Percentiles rank a stretch among this genome's conserved stretches.
Evolutionary conservation across 2,113 vertebrate genomes (phyloP).

Genomic region (Upupa epops): DNA sequence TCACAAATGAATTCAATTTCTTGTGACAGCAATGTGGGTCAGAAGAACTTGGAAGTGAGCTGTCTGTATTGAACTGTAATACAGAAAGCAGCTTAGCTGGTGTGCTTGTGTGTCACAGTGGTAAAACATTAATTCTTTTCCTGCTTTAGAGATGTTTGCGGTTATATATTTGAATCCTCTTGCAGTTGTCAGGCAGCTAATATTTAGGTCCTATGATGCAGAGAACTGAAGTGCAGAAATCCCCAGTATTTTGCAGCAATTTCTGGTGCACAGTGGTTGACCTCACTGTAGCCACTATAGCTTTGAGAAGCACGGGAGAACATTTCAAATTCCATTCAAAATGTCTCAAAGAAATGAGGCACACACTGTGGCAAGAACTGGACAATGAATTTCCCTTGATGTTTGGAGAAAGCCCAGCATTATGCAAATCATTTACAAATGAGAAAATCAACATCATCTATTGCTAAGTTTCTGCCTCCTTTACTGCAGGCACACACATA

Average conservation of each 20-base stretch:
- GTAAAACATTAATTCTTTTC: background rate
- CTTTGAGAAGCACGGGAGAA: background rate
- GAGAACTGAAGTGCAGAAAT: background rate
- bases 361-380: background rate
- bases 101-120: background rate
- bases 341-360: background rate
- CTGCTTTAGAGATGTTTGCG: background rate
- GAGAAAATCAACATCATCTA: background rate
- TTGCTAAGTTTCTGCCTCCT: background rate
- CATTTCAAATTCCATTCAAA: background rate
- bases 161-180: background rate
- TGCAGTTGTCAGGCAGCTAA: background rate
- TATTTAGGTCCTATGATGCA: background rate
- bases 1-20: background rate
- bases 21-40: background rate
- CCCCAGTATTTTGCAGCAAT: background rate
- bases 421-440: background rate
- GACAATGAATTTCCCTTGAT: background rate
- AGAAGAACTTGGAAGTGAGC: background rate
- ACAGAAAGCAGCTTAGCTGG: background rate
- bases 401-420: background rate
- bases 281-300: background rate
- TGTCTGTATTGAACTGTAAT: background rate
- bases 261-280: background rate
- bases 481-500: accelerated